Conservation (phyloP, 2,888 invertebrate genomes). For the Nycteola revayana region DNA sequence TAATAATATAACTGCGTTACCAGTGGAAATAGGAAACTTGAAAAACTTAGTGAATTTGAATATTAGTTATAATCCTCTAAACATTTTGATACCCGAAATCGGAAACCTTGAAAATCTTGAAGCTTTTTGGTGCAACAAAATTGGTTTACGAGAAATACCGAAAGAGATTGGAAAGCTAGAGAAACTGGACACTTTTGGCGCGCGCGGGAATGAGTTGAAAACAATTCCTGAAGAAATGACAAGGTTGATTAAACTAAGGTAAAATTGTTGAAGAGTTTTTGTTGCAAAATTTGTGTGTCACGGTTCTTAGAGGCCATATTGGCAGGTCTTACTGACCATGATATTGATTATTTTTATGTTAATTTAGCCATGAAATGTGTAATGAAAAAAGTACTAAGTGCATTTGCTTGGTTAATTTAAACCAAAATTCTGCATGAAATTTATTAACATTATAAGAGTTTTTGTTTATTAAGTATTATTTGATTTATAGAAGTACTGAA, state of each 20-base stretch:
- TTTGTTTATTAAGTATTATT: too few relatives aligned
- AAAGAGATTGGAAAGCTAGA: constrained; percentile 83
- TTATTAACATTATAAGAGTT: too few relatives aligned
- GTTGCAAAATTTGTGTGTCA: too few relatives aligned
- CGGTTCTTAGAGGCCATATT: too few relatives aligned
- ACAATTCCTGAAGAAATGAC: constrained; percentile 82
- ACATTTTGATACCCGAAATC: constrained; percentile 81
- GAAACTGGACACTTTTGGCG: constrained; percentile 85
- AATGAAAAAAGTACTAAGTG: too few relatives aligned
- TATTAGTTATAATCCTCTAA: constrained; percentile 85
- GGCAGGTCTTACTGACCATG: too few relatives aligned
- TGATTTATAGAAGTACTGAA: too few relatives aligned
- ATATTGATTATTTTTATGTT: too few relatives aligned
- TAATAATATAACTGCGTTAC: constrained; percentile 83
- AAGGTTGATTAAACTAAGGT: constrained; percentile 79
- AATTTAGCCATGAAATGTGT: too few relatives aligned
- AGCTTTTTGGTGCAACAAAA: constrained; percentile 85
- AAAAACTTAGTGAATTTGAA: constrained; percentile 83
- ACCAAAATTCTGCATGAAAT: too few relatives aligned
- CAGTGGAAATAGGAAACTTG: constrained; percentile 81
- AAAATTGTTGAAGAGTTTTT: too few relatives aligned
- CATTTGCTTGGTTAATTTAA: too few relatives aligned
- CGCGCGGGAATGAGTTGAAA: constrained; percentile 83
- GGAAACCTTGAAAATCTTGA: constrained; percentile 83
- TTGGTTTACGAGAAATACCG: constrained; percentile 80